Evolutionary conservation across 1,140 invertebrate genomes (phyloP), one percentile per base, ranked within the genome.

Genomic region (Caenorhabditis latens): DNA sequence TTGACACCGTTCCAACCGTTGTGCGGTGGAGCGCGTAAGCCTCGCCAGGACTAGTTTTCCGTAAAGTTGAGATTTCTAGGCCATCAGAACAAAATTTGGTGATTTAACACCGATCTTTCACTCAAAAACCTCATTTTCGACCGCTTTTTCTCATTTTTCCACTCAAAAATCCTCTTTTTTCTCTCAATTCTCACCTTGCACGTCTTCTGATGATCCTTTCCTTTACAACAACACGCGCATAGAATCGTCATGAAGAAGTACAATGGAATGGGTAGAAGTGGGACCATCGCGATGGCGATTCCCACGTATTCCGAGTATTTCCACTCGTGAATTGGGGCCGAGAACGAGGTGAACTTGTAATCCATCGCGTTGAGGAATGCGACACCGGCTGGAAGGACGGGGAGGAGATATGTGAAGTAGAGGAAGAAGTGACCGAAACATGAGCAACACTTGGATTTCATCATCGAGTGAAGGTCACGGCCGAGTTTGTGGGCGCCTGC

Each of bases 221-320:
- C 48, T 16, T 63, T 55, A 24, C 87, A 84, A 57, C 87, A 88
- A 57, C 91, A 92, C 24, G 84, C 89, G n/a, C 86, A 67, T 32
- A 86, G 86, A 50, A 93, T 85, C 14, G 88, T 87, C 57, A 83
- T 79, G 32, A 92, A 58, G 53, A 89, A 86, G 32, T 90, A 92
- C 6, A 92, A 50, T 9, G 91, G 90, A 86, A 92, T 93, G 19
- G 91, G 91, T 0, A 92, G 65, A 24, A 92, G 82, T 11, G 91
- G 91, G 14, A 92, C 82, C 32, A 91, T 46, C 4, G 91, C 91
- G 46, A 93, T 88, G 6, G 89, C 89, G 19, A 84, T 61, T 63
- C 91, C 92, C 50, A 92, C 88, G 19, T 79, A 89, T 82, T 92
- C 92, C 57, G 87, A 89, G 55, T 89, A 92, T 21, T 89, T 57